Conservation (phyloP, 2,888 invertebrate species). For the Troilus luridus region DNA sequence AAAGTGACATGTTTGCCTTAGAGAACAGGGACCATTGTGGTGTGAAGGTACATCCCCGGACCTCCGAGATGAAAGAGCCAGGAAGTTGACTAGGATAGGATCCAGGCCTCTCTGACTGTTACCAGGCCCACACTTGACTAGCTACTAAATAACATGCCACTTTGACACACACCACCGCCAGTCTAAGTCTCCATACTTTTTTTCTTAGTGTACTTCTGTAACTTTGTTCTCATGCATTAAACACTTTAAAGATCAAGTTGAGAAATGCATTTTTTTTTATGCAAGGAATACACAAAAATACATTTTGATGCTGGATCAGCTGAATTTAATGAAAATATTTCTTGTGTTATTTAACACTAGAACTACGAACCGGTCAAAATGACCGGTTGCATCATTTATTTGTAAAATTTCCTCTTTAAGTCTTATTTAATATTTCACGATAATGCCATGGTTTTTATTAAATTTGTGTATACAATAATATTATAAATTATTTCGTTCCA, state of each 20-base stretch:
- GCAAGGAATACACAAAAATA: too few relatives aligned
- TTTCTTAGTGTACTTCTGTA: background rate
- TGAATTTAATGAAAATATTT: too few relatives aligned
- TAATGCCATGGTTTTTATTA: too few relatives aligned
- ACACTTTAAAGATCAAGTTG: background rate
- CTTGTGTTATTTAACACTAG: too few relatives aligned
- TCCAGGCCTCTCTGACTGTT: background rate
- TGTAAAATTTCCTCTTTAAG: too few relatives aligned
- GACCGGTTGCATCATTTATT: too few relatives aligned
- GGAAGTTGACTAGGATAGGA: slow-evolving; percentile 19
- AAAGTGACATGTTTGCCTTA: slow-evolving; percentile 13
- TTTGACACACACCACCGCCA: background rate
- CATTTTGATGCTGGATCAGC: too few relatives aligned
- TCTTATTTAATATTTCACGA: too few relatives aligned
- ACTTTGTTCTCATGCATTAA: background rate
- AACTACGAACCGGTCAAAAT: too few relatives aligned
- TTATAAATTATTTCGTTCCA: too few relatives aligned
- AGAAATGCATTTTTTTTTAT: too few relatives aligned
- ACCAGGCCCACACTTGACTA: slow-evolving; percentile 21
- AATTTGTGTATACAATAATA: too few relatives aligned
- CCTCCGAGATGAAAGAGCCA: background rate
- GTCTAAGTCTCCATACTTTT: background rate
- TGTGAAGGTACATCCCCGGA: background rate
- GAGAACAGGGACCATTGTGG: background rate
- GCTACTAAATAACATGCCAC: slow-evolving; percentile 31